phyloP scores from a whole-genome alignment of 1,140 invertebrate species.

The Saxidomus purpurata region DNA sequence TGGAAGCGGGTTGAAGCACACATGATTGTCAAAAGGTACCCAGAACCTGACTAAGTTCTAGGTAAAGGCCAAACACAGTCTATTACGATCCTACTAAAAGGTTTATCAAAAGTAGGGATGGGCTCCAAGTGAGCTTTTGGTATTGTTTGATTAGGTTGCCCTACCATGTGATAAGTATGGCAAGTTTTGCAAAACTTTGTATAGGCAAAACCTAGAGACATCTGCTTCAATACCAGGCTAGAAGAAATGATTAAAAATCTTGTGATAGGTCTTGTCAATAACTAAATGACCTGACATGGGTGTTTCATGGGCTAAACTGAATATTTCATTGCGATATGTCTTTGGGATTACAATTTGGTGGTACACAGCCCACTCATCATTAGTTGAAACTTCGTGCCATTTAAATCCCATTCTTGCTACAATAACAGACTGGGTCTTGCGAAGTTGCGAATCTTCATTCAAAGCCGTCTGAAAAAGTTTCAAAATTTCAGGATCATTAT shows the following conservation, averaged over 20 bases:
- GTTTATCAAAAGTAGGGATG: slow-evolving; percentile 16
- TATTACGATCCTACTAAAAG: slow-evolving; percentile 67
- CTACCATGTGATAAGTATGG: slow-evolving; percentile 70
- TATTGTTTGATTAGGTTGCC: slow-evolving; percentile 68
- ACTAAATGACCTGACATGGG: slow-evolving; percentile 65
- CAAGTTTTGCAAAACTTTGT: slow-evolving; percentile 54
- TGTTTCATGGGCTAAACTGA: slow-evolving; percentile 53
- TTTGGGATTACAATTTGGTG: slow-evolving; percentile 63
- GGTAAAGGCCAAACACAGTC: slow-evolving; percentile 67
- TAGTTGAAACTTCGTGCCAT: slow-evolving; percentile 67
- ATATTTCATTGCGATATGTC: too few relatives aligned
- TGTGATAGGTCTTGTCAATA: slow-evolving; percentile 57
- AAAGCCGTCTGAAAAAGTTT: slow-evolving; percentile 25
- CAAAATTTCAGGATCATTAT: slow-evolving; percentile 46
- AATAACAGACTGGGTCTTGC: slow-evolving; percentile 47
- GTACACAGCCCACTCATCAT: too few relatives aligned
- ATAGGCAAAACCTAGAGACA: too few relatives aligned
- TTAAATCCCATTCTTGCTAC: slow-evolving; percentile 49
- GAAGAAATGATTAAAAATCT: slow-evolving; percentile 54
- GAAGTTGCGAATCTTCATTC: slow-evolving; percentile 6
- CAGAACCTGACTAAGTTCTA: slow-evolving; percentile 64
- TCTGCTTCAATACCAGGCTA: too few relatives aligned
- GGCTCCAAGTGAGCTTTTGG: slow-evolving; percentile 25
- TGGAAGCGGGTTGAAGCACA: slow-evolving; percentile 67
- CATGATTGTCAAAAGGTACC: slow-evolving; percentile 68